Evolutionary conservation across 2,113 vertebrate genomes (phyloP).

Genomic region (Dasypus novemcinctus): DNA sequence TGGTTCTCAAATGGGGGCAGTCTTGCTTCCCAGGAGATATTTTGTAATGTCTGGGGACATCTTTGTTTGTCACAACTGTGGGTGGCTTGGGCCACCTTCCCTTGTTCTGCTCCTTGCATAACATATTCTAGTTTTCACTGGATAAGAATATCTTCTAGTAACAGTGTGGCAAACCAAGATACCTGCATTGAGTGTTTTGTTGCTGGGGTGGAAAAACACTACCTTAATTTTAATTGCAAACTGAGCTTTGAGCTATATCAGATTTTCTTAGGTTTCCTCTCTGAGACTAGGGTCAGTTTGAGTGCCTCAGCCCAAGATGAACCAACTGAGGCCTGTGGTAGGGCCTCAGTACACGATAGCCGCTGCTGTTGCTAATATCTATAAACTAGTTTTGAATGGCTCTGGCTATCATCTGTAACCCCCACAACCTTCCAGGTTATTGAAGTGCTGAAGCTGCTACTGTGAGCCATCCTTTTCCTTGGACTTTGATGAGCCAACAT

Average conservation of each 20-base stretch:
- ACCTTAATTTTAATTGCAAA: background rate
- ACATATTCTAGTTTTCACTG: background rate
- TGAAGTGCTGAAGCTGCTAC: background rate
- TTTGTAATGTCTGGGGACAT: background rate
- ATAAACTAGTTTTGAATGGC: background rate
- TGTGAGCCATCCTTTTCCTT: background rate
- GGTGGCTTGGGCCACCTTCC: background rate
- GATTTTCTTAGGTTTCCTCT: background rate
- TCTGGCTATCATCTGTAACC: background rate
- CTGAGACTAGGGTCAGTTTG: background rate
- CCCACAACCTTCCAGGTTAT: background rate
- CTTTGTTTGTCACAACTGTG: background rate
- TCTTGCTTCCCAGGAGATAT: background rate
- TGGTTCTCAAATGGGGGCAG: background rate
- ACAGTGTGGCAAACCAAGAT: background rate
- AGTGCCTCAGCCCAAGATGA: background rate
- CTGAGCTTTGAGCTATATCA: background rate
- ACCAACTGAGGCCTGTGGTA: background rate
- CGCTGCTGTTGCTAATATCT: background rate
- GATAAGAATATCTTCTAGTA: background rate
- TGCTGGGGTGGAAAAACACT: background rate
- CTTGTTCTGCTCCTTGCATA: background rate
- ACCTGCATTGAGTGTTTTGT: background rate
- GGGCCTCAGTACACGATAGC: background rate
- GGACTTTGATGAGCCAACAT: background rate